Evolutionary conservation across 2,888 invertebrate species (phyloP).

Genomic region (Cheiracanthium punctorium): DNA sequence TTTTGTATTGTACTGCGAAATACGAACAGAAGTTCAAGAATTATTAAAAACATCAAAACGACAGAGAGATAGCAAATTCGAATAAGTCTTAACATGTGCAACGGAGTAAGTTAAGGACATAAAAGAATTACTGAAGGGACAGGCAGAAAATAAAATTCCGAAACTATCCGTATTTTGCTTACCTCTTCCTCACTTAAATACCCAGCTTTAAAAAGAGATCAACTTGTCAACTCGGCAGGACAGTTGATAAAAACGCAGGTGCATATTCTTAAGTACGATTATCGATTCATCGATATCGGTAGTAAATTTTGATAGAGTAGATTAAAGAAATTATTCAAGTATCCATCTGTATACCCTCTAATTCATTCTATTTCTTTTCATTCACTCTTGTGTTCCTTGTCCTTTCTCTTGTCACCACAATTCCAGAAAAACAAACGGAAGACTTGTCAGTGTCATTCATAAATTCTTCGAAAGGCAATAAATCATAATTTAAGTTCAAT

Average conservation of each 20-base stretch:
- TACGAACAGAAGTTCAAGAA: too few species aligned
- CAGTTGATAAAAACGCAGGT: not conserved
- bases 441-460: not conserved
- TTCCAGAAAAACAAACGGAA: not conserved
- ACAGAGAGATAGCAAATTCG: too few species aligned
- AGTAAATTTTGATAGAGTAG: not conserved
- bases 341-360: too few species aligned
- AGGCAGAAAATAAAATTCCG: too few species aligned
- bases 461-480: not conserved
- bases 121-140: too few species aligned
- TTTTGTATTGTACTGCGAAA: too few species aligned
- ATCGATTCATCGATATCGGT: not conserved
- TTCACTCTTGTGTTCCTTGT: not conserved
- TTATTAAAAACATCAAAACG: too few species aligned
- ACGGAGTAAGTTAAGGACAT: too few species aligned
- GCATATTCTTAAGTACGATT: not conserved
- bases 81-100: too few species aligned
- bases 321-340: too few species aligned
- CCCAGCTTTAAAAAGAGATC: not conserved
- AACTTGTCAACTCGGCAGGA: not conserved
- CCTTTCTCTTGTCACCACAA: not conserved
- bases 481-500: constrained; percentile 2
- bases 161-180: too few species aligned
- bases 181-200: not conserved
- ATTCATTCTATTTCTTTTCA: not conserved